These are phyloP conservation scores for Netelia virgata DNA, from an alignment of 2,888 invertebrate genomes.

Conservation along the genomic window DNA sequence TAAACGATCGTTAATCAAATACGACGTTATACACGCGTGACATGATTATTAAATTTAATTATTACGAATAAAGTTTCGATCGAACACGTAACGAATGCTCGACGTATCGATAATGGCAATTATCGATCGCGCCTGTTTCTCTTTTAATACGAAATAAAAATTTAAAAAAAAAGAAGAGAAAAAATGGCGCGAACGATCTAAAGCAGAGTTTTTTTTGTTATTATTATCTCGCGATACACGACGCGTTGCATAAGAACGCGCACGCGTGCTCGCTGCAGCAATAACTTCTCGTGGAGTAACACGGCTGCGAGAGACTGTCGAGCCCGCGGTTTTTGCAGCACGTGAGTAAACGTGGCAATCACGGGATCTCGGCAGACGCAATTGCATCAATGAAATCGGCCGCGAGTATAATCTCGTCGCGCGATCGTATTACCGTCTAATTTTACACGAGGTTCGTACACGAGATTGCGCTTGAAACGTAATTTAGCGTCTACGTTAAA, in stretches of 20 bases:
- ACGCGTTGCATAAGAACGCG: constrained; percentile 13
- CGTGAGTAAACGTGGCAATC: constrained; percentile 16
- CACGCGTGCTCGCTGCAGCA: not conserved
- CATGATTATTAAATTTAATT: too few relatives aligned
- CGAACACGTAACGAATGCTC: too few relatives aligned
- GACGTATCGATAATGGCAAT: too few relatives aligned
- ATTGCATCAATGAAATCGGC: constrained; percentile 13
- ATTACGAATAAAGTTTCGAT: too few relatives aligned
- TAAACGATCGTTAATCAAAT: too few relatives aligned
- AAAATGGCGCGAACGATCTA: not conserved
- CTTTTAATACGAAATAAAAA: too few relatives aligned
- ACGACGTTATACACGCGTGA: too few relatives aligned
- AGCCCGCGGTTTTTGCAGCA: constrained; percentile 1
- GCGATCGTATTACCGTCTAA: not conserved
- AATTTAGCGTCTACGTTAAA: not conserved
- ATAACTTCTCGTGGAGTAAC: not conserved
- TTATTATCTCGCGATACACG: not conserved
- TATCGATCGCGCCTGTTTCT: too few relatives aligned
- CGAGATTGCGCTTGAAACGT: constrained; percentile 25
- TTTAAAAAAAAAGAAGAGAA: not conserved
- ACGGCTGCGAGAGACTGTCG: not conserved
- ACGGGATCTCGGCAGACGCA: not conserved
- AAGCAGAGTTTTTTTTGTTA: not conserved
- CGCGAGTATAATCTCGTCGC: not conserved
- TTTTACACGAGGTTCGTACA: not conserved